A percentile compares a stretch with the other conserved stretches of the same genome.
These are phyloP conservation scores for Papilio elwesi DNA, from an alignment of 2,888 invertebrate genomes.

Conservation along the genomic window DNA sequence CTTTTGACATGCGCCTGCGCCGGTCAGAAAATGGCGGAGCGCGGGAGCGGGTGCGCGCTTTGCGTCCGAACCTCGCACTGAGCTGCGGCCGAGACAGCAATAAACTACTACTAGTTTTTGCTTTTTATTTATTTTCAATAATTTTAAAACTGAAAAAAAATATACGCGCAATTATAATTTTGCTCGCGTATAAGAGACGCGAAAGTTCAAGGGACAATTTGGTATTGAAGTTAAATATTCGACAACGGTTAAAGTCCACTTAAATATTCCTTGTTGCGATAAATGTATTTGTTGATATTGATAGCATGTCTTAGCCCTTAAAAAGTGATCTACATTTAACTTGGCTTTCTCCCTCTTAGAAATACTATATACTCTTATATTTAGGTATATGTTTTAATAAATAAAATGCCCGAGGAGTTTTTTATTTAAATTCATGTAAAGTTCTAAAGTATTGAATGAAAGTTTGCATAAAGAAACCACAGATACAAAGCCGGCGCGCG, in stretches of 20 bases:
- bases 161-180: constrained; percentile 68
- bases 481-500: too few species aligned
- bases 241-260: neutral
- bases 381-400: too few species aligned
- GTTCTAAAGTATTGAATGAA: too few species aligned
- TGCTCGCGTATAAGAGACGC: constrained; percentile 57
- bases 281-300: too few species aligned
- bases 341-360: too few species aligned
- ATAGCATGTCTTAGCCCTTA: too few species aligned
- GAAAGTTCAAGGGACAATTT: constrained; percentile 39
- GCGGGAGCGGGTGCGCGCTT: constrained; percentile 71
- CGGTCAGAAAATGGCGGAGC: constrained; percentile 43
- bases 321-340: too few species aligned
- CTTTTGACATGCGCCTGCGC: constrained; percentile 25
- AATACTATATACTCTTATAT: too few species aligned
- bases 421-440: too few species aligned
- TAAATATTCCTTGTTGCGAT: neutral
- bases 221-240: neutral
- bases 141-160: constrained; percentile 73
- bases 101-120: constrained; percentile 60
- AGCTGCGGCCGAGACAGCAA: constrained; percentile 69
- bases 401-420: too few species aligned
- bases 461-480: too few species aligned
- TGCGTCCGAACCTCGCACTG: constrained; percentile 76
- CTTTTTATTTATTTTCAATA: constrained; percentile 68